Conservation (phyloP, 2,113 vertebrate species). For the Zosterops japonicus region DNA sequence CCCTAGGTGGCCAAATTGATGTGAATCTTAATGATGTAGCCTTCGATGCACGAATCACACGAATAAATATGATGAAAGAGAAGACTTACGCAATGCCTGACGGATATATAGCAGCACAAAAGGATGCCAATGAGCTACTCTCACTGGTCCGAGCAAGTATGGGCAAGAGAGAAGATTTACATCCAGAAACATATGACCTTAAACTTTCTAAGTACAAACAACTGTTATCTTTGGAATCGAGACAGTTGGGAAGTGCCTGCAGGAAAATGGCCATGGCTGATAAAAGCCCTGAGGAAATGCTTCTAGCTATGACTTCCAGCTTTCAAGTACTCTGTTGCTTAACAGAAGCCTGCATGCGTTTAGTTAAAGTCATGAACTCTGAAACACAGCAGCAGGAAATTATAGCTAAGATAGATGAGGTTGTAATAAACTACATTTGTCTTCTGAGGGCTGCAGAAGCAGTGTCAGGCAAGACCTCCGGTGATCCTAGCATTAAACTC, state of each 20-base stretch:
- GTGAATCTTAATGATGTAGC: conserved; percentile 73
- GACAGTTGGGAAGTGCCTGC: conserved; percentile 89
- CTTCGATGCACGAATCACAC: conserved; percentile 80
- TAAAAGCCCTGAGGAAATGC: conserved; percentile 89
- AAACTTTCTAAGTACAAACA: conserved; percentile 84
- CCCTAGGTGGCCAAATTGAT: conserved; percentile 53
- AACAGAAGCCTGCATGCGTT: conserved; percentile 92
- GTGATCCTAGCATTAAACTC: conserved; percentile 86
- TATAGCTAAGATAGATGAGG: conserved; percentile 85
- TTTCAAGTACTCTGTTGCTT: conserved; percentile 94
- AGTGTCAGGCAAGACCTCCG: conserved; percentile 79
- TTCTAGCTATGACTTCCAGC: conserved; percentile 92
- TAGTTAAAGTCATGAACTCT: conserved; percentile 85
- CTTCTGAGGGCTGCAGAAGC: conserved; percentile 86
- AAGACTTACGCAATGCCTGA: conserved; percentile 86
- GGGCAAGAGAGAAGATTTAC: conserved; percentile 73
- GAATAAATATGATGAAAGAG: conserved; percentile 86
- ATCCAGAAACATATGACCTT: conserved; percentile 74
- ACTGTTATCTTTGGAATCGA: conserved; percentile 86
- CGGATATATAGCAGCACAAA: conserved; percentile 87
- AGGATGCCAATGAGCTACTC: conserved; percentile 91
- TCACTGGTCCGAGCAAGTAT: conserved; percentile 83
- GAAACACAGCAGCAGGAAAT: conserved; percentile 83
- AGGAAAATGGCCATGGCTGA: conserved; percentile 88
- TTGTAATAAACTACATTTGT: conserved; percentile 90